phyloP scores from a whole-genome alignment of 53 echinoderm and acorn worm species.

The Patiria pectinifera region DNA sequence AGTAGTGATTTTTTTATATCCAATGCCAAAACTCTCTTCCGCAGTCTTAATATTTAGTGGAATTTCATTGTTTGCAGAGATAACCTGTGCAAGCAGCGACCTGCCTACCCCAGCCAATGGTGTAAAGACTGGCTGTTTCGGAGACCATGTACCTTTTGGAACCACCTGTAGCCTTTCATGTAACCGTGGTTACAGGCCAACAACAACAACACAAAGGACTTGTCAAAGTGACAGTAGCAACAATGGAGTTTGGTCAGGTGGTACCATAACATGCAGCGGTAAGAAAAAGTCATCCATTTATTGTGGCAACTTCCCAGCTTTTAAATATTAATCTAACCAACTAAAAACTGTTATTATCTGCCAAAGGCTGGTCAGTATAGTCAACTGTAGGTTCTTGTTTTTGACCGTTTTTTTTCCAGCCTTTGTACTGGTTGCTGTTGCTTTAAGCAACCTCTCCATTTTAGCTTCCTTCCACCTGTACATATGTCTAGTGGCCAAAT shows the following conservation, averaged over 20 bases:
- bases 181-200: conserved; percentile 76
- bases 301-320: background rate
- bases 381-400: too few species aligned
- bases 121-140: conserved; percentile 59
- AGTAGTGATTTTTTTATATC: background rate
- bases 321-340: too few species aligned
- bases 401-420: too few species aligned
- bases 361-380: too few species aligned
- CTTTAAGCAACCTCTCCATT: too few species aligned
- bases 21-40: background rate
- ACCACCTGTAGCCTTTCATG: conserved; percentile 71
- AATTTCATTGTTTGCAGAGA: conserved; percentile 40
- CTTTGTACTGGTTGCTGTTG: too few species aligned
- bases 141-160: conserved; percentile 60
- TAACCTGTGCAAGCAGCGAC: conserved; percentile 67
- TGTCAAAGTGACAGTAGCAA: conserved; percentile 65
- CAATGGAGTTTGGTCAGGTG: conserved; percentile 71
- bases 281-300: background rate
- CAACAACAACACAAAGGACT: conserved; percentile 33
- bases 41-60: background rate
- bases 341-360: too few species aligned
- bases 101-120: conserved; percentile 77
- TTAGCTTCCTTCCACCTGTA: too few species aligned
- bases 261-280: conserved; percentile 72
- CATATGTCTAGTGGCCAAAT: too few species aligned